phyloP scores from a whole-genome alignment of 2,113 vertebrate genomes.

The Apistogramma diplotaenia region DNA sequence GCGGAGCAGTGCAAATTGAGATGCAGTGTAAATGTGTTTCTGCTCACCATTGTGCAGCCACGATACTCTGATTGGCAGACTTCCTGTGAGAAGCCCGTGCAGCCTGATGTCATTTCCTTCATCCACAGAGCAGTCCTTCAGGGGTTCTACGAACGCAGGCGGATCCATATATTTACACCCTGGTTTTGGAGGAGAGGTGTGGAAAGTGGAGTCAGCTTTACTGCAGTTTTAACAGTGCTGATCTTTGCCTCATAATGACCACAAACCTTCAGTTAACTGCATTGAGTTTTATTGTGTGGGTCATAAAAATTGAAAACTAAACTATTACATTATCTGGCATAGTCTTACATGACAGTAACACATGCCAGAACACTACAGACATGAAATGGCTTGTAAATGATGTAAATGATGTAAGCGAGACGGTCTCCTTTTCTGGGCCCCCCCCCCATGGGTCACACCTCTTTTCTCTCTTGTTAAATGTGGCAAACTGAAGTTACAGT shows the following conservation, averaged over 20 bases:
- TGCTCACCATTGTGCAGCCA: conserved; percentile 79
- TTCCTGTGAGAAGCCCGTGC: conserved; percentile 57
- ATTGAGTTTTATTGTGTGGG: not conserved
- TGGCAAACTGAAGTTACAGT: too few species aligned
- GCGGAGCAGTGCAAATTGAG: not conserved
- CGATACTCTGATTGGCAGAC: conserved; percentile 62
- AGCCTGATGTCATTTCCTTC: conserved; percentile 69
- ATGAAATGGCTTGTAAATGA: too few species aligned
- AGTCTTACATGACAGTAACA: not conserved
- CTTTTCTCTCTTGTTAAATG: not conserved
- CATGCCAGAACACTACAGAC: not conserved
- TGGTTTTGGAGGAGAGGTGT: conserved; percentile 1
- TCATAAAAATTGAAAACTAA: not conserved
- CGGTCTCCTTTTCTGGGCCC: too few species aligned
- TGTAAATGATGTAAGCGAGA: not conserved
- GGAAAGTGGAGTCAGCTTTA: not conserved
- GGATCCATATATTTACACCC: conserved; percentile 28
- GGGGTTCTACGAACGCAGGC: conserved; percentile 61
- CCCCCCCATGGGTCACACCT: not conserved
- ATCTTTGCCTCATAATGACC: not conserved
- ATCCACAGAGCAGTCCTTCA: conserved; percentile 67
- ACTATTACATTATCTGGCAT: not conserved
- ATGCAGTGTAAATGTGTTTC: not conserved
- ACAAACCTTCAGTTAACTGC: not conserved
- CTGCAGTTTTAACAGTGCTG: too few species aligned